Evolutionary conservation across 2,888 invertebrate species (phyloP), one percentile per base, ranked within the genome.

Genomic region (Eurytoma adleriae): DNA sequence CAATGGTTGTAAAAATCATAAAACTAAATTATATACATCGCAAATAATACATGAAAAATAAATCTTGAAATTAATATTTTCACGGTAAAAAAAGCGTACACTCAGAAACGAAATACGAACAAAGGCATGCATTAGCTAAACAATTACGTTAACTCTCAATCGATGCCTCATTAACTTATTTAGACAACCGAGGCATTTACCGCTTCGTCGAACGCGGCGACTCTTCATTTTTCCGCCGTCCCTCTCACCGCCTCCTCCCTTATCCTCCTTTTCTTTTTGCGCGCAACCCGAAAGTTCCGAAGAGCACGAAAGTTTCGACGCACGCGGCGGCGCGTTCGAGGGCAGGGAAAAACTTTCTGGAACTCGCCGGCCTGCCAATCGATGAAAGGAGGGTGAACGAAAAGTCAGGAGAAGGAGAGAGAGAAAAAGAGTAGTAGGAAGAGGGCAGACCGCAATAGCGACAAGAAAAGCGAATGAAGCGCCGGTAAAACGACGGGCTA

Each of bases 131-230:
- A 24, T 24, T 24, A 24, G 24, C 24, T 1, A 30, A 62, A 30
- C 30, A 62, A 40, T n/a, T 30, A 30, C n/a, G 27, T 62, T 62
- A 62, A 62, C 30, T 4, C 48, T 24, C 27, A 68, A 48, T 18
- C 64, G 54, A 18, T 66, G 64, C 52, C 30, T 54, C 68, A 69
- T 77, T 77, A 54, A 70, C 48, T 77, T 77, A 77, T 62, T 69
- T 70, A 54, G 48, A 70, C 20, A 64, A 30, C 62, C 24, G 62
- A 24, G 30, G 24, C 24, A 24, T 24, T 24, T 1, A 30, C 40
- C 16, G 10, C 14, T 62, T 62, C 62, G 30, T 27, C 62, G 62
- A 62, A 62, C n/a, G 30, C 40, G 62, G 13, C 30, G 40, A 61
- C 30, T 5, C 0, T 40, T 7, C 3, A 5, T 16, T 40, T 16